Conservation (phyloP, 2,797 vertebrate genomes). For the Melanotaenia parkinsoni region DNA sequence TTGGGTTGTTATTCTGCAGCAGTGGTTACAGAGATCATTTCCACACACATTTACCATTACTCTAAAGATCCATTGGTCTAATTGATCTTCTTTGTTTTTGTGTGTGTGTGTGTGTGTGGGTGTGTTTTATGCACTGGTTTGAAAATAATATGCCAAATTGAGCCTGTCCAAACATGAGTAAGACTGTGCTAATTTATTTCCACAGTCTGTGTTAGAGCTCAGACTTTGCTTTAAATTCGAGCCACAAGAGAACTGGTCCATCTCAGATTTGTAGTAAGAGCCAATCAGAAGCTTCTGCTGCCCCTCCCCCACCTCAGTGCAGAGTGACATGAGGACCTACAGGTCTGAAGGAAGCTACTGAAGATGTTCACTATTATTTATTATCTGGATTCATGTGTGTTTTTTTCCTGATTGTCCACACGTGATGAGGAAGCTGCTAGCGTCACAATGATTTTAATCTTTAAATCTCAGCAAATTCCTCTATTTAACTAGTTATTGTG, state of each 20-base stretch:
- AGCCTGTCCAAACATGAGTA: constrained; percentile 43
- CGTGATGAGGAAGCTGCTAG: no score
- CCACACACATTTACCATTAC: neutral
- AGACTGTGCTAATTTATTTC: constrained; percentile 59
- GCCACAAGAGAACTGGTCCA: constrained; percentile 70
- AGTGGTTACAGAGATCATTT: neutral
- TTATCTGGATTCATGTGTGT: no score
- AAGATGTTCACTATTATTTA: no score
- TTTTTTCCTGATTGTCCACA: no score
- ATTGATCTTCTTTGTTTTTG: no score
- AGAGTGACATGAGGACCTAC: no score
- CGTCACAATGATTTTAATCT: no score
- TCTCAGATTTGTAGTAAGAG: constrained; percentile 64
- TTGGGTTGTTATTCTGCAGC: no score
- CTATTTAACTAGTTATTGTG: no score
- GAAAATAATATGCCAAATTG: constrained; percentile 40
- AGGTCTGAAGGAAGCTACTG: no score
- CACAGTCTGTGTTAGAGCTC: constrained; percentile 47
- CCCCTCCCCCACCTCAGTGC: neutral
- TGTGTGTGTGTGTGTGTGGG: no score
- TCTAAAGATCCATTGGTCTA: neutral
- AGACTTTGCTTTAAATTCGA: constrained; percentile 69
- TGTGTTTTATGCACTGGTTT: constrained; percentile 1
- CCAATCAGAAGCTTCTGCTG: constrained; percentile 58
- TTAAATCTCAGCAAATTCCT: no score